Evolutionary conservation across 2,888 invertebrate genomes (phyloP).

Genomic region (Entomobrya multifasciata): DNA sequence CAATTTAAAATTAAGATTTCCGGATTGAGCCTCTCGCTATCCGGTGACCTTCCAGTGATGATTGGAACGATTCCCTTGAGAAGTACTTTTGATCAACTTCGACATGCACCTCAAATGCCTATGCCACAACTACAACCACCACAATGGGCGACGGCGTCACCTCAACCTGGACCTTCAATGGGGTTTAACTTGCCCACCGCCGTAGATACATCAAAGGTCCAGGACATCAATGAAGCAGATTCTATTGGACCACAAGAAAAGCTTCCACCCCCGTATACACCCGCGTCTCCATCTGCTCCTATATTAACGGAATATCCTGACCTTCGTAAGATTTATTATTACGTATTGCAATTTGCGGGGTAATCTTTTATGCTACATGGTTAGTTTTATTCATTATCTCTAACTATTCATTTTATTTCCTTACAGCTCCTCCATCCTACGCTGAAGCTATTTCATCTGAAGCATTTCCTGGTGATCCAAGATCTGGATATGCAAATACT

Average conservation of each 20-base stretch:
- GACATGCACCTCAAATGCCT: not conserved
- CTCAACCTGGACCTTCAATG: not conserved
- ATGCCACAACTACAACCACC: not conserved
- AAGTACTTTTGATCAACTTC: slow-evolving; percentile 22
- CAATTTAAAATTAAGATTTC: slow-evolving; percentile 63
- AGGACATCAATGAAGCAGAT: not conserved
- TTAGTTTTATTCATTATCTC: no score
- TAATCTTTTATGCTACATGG: no score
- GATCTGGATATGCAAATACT: not conserved
- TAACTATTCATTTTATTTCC: slow-evolving; percentile 1
- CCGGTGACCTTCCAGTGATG: slow-evolving; percentile 31
- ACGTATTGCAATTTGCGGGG: not conserved
- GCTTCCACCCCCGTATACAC: not conserved
- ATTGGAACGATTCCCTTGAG: slow-evolving; percentile 64
- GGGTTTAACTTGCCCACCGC: slow-evolving; percentile 32
- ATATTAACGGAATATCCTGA: slow-evolving; percentile 69
- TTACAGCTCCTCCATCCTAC: slow-evolving; percentile 62
- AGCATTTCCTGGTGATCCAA: not conserved
- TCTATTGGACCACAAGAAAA: not conserved
- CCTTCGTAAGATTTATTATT: slow-evolving; percentile 62
- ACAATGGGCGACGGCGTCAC: not conserved
- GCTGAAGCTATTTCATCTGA: slow-evolving; percentile 53
- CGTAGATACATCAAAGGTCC: not conserved
- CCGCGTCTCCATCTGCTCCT: slow-evolving; percentile 62
- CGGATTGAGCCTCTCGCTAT: slow-evolving; percentile 52